Conservation (phyloP, 2,888 invertebrate species). For the Drosophila glabriapex region DNA sequence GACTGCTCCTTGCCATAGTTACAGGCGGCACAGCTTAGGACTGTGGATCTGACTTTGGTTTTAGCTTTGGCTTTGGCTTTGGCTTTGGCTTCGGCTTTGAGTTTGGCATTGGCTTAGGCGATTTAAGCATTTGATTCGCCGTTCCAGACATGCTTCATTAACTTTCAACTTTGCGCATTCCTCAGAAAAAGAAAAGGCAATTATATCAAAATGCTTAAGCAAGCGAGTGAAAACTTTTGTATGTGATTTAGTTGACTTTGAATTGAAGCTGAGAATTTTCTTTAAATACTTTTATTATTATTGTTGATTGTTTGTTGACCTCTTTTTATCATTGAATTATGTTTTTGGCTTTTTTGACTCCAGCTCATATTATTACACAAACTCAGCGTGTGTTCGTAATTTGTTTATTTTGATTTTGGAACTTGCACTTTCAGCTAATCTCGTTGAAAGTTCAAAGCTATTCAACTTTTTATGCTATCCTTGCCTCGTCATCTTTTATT, state of each 20-base stretch:
- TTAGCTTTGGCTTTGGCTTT: constrained; percentile 10
- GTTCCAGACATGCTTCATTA: constrained; percentile 64
- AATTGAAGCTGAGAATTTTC: neutral
- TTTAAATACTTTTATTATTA: neutral
- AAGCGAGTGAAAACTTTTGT: neutral
- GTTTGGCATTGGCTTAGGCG: constrained; percentile 44
- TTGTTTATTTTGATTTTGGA: neutral
- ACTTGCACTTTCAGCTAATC: neutral
- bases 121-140: constrained; percentile 54
- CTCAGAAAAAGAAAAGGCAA: constrained; percentile 5
- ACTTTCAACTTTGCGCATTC: constrained; percentile 55
- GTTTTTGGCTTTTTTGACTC: neutral
- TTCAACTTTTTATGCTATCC: too few species aligned
- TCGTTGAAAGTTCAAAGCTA: neutral
- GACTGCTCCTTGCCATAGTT: constrained; percentile 60
- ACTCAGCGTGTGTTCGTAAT: neutral
- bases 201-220: neutral
- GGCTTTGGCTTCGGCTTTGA: constrained; percentile 3
- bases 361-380: neutral
- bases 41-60: constrained; percentile 19
- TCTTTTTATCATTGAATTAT: neutral
- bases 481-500: neutral
- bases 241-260: neutral
- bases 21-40: constrained; percentile 27
- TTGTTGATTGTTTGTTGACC: neutral